These are phyloP conservation scores for Bicyclus anynana DNA, from an alignment of 1,140 invertebrate species.

Conservation along the genomic window DNA sequence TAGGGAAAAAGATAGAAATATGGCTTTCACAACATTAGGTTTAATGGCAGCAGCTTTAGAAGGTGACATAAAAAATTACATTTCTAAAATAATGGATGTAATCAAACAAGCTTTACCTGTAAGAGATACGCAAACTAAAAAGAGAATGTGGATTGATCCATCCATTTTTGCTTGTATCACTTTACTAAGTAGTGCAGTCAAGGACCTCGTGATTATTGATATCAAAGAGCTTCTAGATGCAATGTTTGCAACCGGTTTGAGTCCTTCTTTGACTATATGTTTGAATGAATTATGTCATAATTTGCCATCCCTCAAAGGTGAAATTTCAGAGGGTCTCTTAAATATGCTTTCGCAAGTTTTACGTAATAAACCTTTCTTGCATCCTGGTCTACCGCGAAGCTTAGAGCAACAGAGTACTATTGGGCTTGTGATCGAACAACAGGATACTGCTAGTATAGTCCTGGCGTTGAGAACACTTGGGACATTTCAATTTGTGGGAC, in stretches of 20 bases:
- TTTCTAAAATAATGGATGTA: conserved; percentile 91
- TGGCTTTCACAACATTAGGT: conserved; percentile 94
- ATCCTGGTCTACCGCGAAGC: conserved; percentile 86
- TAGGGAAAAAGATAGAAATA: conserved; percentile 89
- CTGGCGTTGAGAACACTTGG: conserved; percentile 96
- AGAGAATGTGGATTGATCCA: conserved; percentile 87
- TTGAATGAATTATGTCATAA: conserved; percentile 92
- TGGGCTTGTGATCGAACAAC: conserved; percentile 70
- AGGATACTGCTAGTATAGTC: conserved; percentile 91
- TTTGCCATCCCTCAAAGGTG: conserved; percentile 91
- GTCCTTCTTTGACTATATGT: conserved; percentile 92
- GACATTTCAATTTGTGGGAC: conserved; percentile 97
- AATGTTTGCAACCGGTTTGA: conserved; percentile 95
- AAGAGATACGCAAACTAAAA: conserved; percentile 85
- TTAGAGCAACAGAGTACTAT: conserved; percentile 72
- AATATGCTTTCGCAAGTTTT: conserved; percentile 92
- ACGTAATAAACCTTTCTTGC: conserved; percentile 90
- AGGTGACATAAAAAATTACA: conserved; percentile 86
- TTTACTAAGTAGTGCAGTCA: conserved; percentile 91
- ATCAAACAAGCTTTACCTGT: conserved; percentile 89
- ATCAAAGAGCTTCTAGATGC: conserved; percentile 92
- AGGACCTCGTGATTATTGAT: conserved; percentile 85
- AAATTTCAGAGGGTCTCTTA: conserved; percentile 94
- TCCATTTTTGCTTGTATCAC: conserved; percentile 97
- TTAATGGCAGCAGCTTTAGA: conserved; percentile 94